Conservation (phyloP, 2,888 invertebrate genomes). For the Altica lythri region DNA sequence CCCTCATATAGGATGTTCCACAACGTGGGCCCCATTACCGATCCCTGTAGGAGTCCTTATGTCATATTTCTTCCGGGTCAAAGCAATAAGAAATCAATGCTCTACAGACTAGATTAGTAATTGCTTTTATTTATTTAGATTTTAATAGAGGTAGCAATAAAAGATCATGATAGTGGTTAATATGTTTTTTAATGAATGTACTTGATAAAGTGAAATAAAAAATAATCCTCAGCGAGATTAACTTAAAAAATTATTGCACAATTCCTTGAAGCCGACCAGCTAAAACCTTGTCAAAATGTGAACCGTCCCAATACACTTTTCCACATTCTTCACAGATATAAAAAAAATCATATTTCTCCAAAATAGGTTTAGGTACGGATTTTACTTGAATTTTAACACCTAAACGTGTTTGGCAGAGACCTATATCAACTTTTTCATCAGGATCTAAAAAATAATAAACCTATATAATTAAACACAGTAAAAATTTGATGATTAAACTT, state of each 20-base stretch:
- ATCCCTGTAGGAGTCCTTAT: too few species aligned
- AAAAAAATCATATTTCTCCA: constrained; percentile 59
- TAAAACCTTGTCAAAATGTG: constrained; percentile 51
- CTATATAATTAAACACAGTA: background rate
- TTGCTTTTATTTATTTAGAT: too few species aligned
- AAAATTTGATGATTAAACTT: constrained; percentile 33
- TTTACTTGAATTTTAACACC: constrained; percentile 64
- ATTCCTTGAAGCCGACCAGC: constrained; percentile 50
- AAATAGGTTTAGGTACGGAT: constrained; percentile 48
- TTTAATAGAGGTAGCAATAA: too few species aligned
- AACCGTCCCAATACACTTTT: constrained; percentile 73
- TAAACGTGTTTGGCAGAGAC: constrained; percentile 60
- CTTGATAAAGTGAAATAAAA: constrained; percentile 8
- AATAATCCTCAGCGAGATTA: constrained; percentile 2
- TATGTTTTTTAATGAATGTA: constrained; percentile 14
- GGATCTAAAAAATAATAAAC: constrained; percentile 42
- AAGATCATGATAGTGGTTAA: background rate
- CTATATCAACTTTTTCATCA: constrained; percentile 53
- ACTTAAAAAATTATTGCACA: constrained; percentile 37
- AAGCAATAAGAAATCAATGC: too few species aligned
- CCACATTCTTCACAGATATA: constrained; percentile 76
- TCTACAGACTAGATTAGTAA: too few species aligned
- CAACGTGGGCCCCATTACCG: too few species aligned
- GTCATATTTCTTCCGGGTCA: too few species aligned
- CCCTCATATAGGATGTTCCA: too few species aligned